Conservation (phyloP, 2,888 invertebrate genomes). For the Busseola fusca region DNA sequence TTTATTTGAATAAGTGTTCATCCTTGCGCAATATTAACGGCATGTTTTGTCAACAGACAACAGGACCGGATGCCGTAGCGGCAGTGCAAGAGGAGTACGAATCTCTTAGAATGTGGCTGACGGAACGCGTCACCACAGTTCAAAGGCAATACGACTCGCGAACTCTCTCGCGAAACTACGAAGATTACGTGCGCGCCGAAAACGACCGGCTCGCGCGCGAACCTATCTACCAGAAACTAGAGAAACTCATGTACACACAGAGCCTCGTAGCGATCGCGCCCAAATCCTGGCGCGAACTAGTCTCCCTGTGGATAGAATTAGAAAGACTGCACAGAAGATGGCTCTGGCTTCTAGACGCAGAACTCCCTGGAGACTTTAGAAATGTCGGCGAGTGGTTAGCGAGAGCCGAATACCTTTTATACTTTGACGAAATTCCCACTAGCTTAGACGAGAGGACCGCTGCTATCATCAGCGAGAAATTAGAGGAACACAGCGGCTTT, state of each 20-base stretch:
- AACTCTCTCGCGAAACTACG: conserved; percentile 93
- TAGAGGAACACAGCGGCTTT: conserved; percentile 96
- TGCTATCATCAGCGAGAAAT: conserved; percentile 94
- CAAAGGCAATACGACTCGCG: conserved; percentile 93
- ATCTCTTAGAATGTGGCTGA: conserved; percentile 94
- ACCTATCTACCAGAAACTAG: conserved; percentile 93
- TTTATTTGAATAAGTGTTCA: conserved; percentile 34
- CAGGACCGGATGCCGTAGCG: conserved; percentile 92
- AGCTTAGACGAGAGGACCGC: conserved; percentile 97
- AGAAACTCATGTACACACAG: conserved; percentile 94
- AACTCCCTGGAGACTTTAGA: conserved; percentile 95
- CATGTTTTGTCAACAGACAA: conserved; percentile 83
- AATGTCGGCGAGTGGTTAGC: conserved; percentile 97
- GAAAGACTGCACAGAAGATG: conserved; percentile 94
- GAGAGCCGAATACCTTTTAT: conserved; percentile 94
- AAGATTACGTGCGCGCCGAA: conserved; percentile 94
- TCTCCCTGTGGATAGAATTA: conserved; percentile 94
- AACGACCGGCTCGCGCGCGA: conserved; percentile 93
- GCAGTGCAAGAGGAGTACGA: conserved; percentile 95
- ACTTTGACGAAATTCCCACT: conserved; percentile 94
- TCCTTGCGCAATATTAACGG: conserved; percentile 2
- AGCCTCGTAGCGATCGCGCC: conserved; percentile 94
- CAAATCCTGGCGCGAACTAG: conserved; percentile 95
- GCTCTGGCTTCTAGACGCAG: conserved; percentile 96
- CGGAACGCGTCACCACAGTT: conserved; percentile 93